phyloP scores from a whole-genome alignment of 2,888 invertebrate species.

The Drosophila colorata region DNA sequence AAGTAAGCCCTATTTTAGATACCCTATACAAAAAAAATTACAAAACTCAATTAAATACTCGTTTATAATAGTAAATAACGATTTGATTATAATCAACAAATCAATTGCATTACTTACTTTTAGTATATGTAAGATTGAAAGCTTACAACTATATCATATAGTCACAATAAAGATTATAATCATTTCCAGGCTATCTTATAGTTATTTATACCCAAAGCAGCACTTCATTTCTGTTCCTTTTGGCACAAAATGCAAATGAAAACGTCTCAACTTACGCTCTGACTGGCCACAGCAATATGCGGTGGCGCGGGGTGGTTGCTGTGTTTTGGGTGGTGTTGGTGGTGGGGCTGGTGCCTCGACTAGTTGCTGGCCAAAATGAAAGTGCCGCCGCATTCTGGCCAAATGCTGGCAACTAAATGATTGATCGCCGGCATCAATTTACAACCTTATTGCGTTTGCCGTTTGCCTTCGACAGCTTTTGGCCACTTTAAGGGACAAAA shows the following conservation, averaged over 20 bases:
- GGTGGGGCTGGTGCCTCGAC: constrained; percentile 8
- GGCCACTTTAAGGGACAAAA: constrained; percentile 22
- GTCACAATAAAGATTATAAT: not conserved
- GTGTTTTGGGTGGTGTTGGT: not conserved
- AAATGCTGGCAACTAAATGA: constrained; percentile 61
- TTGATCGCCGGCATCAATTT: constrained; percentile 80
- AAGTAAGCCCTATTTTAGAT: constrained; percentile 22
- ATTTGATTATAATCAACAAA: too few relatives aligned
- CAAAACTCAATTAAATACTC: too few relatives aligned
- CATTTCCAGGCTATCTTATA: constrained; percentile 13
- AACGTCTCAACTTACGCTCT: constrained; percentile 71
- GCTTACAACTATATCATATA: not conserved
- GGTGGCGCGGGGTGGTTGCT: constrained; percentile 9
- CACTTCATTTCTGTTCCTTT: constrained; percentile 26
- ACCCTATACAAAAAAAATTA: constrained; percentile 11
- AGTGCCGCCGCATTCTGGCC: constrained; percentile 51
- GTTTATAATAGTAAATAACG: too few relatives aligned
- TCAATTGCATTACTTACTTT: too few relatives aligned
- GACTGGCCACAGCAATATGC: constrained; percentile 36
- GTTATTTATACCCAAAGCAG: not conserved
- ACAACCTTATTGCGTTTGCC: constrained; percentile 60
- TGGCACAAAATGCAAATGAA: constrained; percentile 75
- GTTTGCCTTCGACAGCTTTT: constrained; percentile 56
- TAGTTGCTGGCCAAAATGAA: constrained; percentile 55
- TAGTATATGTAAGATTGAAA: too few relatives aligned